A percentile compares a stretch with the other conserved stretches of the same genome.
Conservation (phyloP, 2,888 invertebrate species). For the Teleogryllus oceanicus region DNA sequence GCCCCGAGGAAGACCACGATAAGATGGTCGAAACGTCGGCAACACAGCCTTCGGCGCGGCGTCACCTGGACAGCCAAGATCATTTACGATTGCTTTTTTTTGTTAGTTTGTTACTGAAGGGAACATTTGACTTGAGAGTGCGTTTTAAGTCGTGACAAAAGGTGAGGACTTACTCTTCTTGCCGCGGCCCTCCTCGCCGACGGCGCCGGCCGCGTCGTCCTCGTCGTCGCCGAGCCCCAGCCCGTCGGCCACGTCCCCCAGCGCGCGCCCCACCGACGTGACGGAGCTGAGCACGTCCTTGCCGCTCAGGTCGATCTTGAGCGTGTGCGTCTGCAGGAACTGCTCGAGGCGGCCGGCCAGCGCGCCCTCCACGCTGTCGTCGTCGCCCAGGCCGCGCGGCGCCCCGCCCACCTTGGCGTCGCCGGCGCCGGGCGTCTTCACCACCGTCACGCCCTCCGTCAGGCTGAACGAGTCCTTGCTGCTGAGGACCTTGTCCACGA, state of each 20-base stretch:
- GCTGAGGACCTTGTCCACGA: slow-evolving; percentile 78
- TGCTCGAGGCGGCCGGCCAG: slow-evolving; percentile 66
- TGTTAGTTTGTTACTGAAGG: not conserved
- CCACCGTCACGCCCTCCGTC: slow-evolving; percentile 79
- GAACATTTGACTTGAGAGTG: not conserved
- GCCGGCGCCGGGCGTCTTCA: slow-evolving; percentile 57
- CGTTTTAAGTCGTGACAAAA: not conserved
- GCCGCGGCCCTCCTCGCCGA: slow-evolving; percentile 66
- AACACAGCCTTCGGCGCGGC: no score
- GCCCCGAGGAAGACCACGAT: no score
- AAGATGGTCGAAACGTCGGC: no score
- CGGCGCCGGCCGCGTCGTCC: slow-evolving; percentile 52
- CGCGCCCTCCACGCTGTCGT: slow-evolving; percentile 57
- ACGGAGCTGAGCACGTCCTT: slow-evolving; percentile 78
- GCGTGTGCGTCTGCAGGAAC: slow-evolving; percentile 75
- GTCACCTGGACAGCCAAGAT: no score
- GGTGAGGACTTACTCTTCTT: slow-evolving; percentile 65
- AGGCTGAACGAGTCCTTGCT: slow-evolving; percentile 76
- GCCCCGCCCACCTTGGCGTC: slow-evolving; percentile 70
- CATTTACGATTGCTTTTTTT: no score
- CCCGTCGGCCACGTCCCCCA: slow-evolving; percentile 66
- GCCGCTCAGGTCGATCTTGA: slow-evolving; percentile 81
- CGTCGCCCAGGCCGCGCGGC: slow-evolving; percentile 58
- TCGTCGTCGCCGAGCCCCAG: slow-evolving; percentile 55
- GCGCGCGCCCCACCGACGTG: slow-evolving; percentile 72